A percentile compares a stretch with the other conserved stretches of the same genome.
phyloP scores from a whole-genome alignment of 2,797 vertebrate genomes.

The Nyctalus aviator region DNA sequence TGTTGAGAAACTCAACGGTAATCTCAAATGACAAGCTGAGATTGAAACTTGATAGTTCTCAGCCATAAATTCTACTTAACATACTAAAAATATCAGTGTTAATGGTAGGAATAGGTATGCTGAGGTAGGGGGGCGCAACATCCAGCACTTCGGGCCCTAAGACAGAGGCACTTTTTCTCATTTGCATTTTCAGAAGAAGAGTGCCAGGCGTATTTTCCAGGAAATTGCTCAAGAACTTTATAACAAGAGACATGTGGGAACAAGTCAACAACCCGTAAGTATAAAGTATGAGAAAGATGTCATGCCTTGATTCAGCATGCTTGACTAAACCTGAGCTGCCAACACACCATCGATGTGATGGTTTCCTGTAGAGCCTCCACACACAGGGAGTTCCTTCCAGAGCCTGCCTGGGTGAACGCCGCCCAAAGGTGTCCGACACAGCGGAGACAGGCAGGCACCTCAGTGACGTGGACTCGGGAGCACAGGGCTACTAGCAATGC shows the following conservation, averaged over 20 bases:
- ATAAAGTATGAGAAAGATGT: not conserved
- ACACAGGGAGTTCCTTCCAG: not conserved
- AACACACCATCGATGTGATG: not conserved
- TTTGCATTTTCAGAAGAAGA: slow-evolving; percentile 75
- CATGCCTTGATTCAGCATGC: not conserved
- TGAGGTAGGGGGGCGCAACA: not conserved
- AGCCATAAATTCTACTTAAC: not conserved
- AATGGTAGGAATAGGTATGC: not conserved
- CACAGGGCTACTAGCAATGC: not conserved
- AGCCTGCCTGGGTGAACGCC: not conserved
- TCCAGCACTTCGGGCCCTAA: not conserved
- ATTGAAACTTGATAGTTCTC: not conserved
- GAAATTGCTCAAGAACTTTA: slow-evolving; percentile 89
- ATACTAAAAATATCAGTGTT: not conserved
- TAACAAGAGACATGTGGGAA: slow-evolving; percentile 80
- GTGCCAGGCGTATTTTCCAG: slow-evolving; percentile 83
- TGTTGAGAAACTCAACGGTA: slow-evolving; percentile 5
- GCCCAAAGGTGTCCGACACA: not conserved
- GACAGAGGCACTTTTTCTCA: not conserved
- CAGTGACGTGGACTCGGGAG: not conserved
- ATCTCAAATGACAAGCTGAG: not conserved
- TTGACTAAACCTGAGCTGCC: not conserved
- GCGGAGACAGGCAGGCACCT: not conserved
- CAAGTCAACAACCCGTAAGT: slow-evolving; percentile 83
- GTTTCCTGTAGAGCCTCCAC: slow-evolving; percentile 18